These are phyloP conservation scores for Busseola fusca DNA, from an alignment of 2,888 invertebrate species.

Conservation along the genomic window DNA sequence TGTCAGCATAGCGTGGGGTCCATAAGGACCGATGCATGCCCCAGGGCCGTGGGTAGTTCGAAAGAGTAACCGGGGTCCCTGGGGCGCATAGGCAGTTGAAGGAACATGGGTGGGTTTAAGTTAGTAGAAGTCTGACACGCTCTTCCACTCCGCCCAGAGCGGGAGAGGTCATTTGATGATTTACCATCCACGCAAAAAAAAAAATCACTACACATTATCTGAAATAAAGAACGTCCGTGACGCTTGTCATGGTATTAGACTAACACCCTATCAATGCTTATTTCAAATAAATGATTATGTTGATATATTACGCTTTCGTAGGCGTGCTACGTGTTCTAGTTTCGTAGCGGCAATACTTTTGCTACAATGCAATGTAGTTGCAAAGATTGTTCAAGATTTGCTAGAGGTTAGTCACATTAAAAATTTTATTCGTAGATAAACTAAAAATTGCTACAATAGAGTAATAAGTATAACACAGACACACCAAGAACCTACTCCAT, in stretches of 20 bases:
- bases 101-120: too few species aligned
- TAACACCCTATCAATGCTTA: background rate
- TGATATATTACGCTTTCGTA: constrained; percentile 11
- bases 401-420: background rate
- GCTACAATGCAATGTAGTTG: background rate
- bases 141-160: too few species aligned
- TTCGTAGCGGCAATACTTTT: background rate
- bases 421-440: background rate
- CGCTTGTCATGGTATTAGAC: background rate
- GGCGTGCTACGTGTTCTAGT: background rate
- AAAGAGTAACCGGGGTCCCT: too few species aligned
- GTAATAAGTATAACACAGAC: background rate
- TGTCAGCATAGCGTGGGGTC: too few species aligned
- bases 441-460: background rate
- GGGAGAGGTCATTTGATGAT: too few species aligned
- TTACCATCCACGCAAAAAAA: too few species aligned
- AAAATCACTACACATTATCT: background rate
- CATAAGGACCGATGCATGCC: too few species aligned
- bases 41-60: too few species aligned
- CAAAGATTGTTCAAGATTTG: background rate
- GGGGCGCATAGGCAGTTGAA: too few species aligned
- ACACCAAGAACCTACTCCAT: background rate
- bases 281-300: background rate
- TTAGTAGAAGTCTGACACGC: too few species aligned
- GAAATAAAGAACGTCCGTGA: background rate